Evolutionary conservation across 2,888 invertebrate genomes (phyloP).

Genomic region (Villa cingulata): DNA sequence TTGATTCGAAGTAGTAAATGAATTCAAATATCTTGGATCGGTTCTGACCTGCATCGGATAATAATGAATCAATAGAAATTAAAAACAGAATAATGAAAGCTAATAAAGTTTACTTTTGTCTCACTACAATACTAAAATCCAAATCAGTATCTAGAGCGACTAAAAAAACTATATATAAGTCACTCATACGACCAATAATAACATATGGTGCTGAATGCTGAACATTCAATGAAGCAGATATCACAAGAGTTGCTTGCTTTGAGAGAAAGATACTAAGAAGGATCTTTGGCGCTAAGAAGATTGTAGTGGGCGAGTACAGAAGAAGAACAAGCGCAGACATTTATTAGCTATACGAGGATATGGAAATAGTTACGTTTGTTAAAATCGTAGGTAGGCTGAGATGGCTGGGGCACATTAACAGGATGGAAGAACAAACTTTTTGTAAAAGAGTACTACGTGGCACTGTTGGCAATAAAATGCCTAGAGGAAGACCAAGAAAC

Average conservation of each 20-base stretch:
- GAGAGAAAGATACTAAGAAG: conserved; percentile 37
- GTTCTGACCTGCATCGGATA: not conserved
- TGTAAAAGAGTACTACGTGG: no score
- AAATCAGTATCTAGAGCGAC: not conserved
- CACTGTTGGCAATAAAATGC: no score
- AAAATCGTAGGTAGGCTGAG: no score
- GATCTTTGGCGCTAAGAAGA: no score
- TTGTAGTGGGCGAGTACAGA: not conserved
- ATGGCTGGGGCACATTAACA: no score
- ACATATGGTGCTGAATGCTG: no score
- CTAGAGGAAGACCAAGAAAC: no score
- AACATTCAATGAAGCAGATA: no score
- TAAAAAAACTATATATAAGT: not conserved
- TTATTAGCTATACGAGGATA: not conserved
- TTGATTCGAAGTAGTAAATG: not conserved
- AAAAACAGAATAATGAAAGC: no score
- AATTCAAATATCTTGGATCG: not conserved
- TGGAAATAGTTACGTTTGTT: no score
- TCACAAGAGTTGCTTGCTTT: conserved; percentile 24
- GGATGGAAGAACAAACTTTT: no score
- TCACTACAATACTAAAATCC: not conserved
- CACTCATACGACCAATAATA: not conserved
- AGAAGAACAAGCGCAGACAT: not conserved
- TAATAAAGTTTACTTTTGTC: not conserved
- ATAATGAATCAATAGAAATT: not conserved